Evolutionary conservation across 2,888 invertebrate species (phyloP), one percentile per base, ranked within the genome.

Genomic region (Stenurella melanura): DNA sequence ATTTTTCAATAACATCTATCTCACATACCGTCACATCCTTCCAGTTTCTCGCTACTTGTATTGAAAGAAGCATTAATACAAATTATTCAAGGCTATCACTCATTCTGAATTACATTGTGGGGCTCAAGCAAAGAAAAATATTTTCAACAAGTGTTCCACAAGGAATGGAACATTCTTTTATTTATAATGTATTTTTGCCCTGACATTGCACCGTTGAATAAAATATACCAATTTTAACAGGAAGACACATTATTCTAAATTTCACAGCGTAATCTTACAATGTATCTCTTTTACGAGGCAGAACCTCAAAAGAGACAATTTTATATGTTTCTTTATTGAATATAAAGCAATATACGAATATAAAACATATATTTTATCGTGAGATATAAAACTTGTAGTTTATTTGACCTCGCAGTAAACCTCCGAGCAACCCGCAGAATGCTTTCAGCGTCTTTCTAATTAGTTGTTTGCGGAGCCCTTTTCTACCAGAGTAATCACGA

Each of bases 241-340:
- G 4, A 64, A 38, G 15, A 18, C 42, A 30, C 18, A 11, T 26
- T n/a, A 50, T 26, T 67, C 54, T 42, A 19, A 69, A 69, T 34
- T 69, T 58, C 30, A 57, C 34, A 34, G 18, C 26, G 34, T 69
- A 69, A 69, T 58, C 18, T 30, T 15, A 69, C 57, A 57, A 34
- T 57, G 50, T 69, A 50, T 38, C n/a, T 50, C 66, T 38, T 64
- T 26, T 17, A 50, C 67, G 21, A 67, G n/a, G 54, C 1, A 21
- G 19, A 34, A 34, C 54, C 26, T 30, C 34, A 69, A 69, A 57
- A 57, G 21, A 77, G 80, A 80, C 79, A 81, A 80, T 50, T 72
- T 61, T 21, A 61, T 50, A 34, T 17, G 38, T 58, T 38, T 30
- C 70, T 56, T 60, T 60, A 50, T 71, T 70, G 75, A 71, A 71